A percentile compares a stretch with the other conserved stretches of the same genome.
Conservation (phyloP, 2,888 invertebrate species). For the Limnephilus lunatus region DNA sequence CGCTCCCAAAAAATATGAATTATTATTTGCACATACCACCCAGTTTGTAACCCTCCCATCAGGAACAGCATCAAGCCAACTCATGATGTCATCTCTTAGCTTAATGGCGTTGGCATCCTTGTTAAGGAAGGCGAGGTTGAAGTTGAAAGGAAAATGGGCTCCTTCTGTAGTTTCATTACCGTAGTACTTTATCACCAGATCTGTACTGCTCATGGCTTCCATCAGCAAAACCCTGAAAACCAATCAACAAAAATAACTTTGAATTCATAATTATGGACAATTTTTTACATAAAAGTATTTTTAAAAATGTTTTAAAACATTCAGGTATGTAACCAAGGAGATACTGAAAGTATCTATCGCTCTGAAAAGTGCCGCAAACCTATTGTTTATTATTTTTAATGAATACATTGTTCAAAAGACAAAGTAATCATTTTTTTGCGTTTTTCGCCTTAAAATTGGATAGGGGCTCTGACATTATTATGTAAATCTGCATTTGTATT, state of each 20-base stretch:
- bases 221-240: conserved; percentile 76
- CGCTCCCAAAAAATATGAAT: neutral
- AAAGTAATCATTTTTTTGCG: too few relatives aligned
- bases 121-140: conserved; percentile 71
- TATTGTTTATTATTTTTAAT: too few relatives aligned
- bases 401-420: too few relatives aligned
- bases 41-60: conserved; percentile 74
- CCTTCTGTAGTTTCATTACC: conserved; percentile 72
- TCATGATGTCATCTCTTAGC: conserved; percentile 71
- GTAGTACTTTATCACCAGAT: conserved; percentile 76
- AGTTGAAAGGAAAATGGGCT: conserved; percentile 79
- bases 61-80: conserved; percentile 75
- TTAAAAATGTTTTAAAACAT: too few relatives aligned
- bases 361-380: too few relatives aligned
- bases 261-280: too few relatives aligned
- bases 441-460: neutral
- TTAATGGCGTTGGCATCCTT: conserved; percentile 72
- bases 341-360: too few relatives aligned
- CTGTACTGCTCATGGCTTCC: conserved; percentile 78
- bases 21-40: conserved; percentile 73
- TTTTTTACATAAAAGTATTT: too few relatives aligned
- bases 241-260: neutral
- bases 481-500: neutral
- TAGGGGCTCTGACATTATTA: neutral
- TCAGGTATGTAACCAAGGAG: too few relatives aligned